Percentiles rank a stretch among this genome's conserved stretches.
Evolutionary conservation across 2,113 vertebrate species (phyloP).

Genomic region (Panthera tigris): DNA sequence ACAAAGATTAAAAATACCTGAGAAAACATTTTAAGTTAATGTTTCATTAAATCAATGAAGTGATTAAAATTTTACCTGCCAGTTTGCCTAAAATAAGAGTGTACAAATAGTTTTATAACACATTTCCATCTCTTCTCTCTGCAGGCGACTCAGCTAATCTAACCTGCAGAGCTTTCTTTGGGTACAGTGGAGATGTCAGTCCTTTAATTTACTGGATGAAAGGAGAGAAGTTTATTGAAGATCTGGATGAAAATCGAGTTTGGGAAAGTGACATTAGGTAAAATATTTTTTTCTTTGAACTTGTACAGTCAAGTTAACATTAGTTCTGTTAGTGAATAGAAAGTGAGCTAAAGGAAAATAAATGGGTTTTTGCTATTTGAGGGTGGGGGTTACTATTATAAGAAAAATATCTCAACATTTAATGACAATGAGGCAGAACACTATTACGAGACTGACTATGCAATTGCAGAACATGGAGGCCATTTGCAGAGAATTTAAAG

Average conservation of each 20-base stretch:
- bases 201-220: constrained; percentile 99
- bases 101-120: constrained; percentile 50
- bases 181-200: constrained; percentile 97
- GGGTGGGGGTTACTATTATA: not conserved
- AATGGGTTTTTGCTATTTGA: not conserved
- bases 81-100: constrained; percentile 29
- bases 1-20: constrained; percentile 15
- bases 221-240: constrained; percentile 99
- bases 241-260: constrained; percentile 96
- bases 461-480: not conserved
- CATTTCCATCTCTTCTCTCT: constrained; percentile 78
- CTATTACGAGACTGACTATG: not conserved
- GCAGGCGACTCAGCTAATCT: constrained; percentile 95
- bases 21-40: constrained; percentile 3
- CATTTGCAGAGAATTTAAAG: constrained; percentile 50
- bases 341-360: constrained; percentile 22
- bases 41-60: constrained; percentile 44
- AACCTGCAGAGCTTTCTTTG: constrained; percentile 98
- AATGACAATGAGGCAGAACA: not conserved
- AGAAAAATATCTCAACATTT: not conserved
- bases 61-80: constrained; percentile 50
- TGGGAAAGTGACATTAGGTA: constrained; percentile 99
- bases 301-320: not conserved
- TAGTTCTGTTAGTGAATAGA: constrained; percentile 8
- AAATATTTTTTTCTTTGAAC: constrained; percentile 71